Conservation (phyloP, 2,797 vertebrate species). For the Trematomus bernacchii region DNA sequence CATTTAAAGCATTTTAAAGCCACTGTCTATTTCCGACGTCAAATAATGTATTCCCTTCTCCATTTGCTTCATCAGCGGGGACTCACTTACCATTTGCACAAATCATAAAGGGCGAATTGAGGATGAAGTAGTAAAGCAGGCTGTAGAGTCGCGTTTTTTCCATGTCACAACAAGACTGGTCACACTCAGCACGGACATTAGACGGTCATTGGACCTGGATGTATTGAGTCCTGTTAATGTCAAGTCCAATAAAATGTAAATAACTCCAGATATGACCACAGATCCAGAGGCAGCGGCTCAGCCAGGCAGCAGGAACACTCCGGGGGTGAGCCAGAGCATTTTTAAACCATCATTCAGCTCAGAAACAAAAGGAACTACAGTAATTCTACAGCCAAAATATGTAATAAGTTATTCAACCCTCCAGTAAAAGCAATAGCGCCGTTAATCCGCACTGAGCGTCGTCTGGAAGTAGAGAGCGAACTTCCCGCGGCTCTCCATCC, state of each 20-base stretch:
- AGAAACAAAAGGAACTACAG: background rate
- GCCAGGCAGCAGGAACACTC: slow-evolving; percentile 67
- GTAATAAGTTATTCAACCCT: slow-evolving; percentile 44
- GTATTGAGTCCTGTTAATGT: slow-evolving; percentile 16
- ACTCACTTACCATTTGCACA: slow-evolving; percentile 88
- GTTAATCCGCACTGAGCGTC: slow-evolving; percentile 58
- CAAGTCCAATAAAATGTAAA: slow-evolving; percentile 34
- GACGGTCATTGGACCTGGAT: slow-evolving; percentile 70
- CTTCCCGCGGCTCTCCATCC: slow-evolving; percentile 60
- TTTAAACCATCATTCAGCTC: slow-evolving; percentile 26
- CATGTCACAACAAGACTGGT: slow-evolving; percentile 86
- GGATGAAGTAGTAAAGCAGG: slow-evolving; percentile 88
- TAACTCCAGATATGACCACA: slow-evolving; percentile 54
- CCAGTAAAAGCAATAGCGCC: slow-evolving; percentile 29
- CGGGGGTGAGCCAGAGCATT: slow-evolving; percentile 40
- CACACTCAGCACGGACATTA: slow-evolving; percentile 59
- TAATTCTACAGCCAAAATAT: background rate
- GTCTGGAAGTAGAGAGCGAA: slow-evolving; percentile 51
- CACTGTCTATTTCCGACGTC: background rate
- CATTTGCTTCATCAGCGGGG: slow-evolving; percentile 21
- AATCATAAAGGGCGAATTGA: slow-evolving; percentile 85
- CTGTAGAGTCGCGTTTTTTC: slow-evolving; percentile 85
- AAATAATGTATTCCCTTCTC: background rate
- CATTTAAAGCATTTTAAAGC: slow-evolving; percentile 6
- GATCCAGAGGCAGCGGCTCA: slow-evolving; percentile 59